Conservation (phyloP, 2,113 vertebrate genomes). For the Phrynosoma platyrhinos region DNA sequence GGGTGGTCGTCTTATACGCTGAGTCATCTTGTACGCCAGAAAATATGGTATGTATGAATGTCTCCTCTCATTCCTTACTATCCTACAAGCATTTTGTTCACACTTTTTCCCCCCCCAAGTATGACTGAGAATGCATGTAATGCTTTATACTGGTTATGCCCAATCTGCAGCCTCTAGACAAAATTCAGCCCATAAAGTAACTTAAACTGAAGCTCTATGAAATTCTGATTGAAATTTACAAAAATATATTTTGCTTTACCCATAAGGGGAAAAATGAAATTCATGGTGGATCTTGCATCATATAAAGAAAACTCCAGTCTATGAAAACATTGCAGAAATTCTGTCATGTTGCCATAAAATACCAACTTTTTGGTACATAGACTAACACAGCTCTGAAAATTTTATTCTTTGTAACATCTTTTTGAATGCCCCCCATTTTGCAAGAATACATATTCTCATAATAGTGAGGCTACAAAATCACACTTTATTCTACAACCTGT, state of each 20-base stretch:
- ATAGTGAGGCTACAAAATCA: background rate
- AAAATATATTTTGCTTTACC: background rate
- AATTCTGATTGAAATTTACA: background rate
- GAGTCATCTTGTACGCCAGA: no score
- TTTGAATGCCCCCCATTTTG: background rate
- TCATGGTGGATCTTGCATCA: background rate
- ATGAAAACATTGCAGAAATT: background rate
- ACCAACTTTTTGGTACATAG: background rate
- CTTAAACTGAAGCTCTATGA: background rate
- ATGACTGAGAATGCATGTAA: background rate
- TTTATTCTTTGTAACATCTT: background rate
- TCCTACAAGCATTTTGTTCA: no score
- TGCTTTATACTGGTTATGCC: background rate
- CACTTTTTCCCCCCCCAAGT: background rate
- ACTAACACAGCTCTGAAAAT: background rate
- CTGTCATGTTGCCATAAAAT: background rate
- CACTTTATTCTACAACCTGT: background rate
- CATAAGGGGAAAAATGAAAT: background rate
- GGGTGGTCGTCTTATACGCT: no score
- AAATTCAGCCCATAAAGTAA: background rate
- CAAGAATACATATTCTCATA: background rate
- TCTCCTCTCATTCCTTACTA: no score
- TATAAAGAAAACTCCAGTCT: background rate
- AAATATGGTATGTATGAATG: no score
- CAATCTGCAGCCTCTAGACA: background rate